Evolutionary conservation across 2,888 invertebrate species (phyloP), one percentile per base, ranked within the genome.

Genomic region (Empis livida): DNA sequence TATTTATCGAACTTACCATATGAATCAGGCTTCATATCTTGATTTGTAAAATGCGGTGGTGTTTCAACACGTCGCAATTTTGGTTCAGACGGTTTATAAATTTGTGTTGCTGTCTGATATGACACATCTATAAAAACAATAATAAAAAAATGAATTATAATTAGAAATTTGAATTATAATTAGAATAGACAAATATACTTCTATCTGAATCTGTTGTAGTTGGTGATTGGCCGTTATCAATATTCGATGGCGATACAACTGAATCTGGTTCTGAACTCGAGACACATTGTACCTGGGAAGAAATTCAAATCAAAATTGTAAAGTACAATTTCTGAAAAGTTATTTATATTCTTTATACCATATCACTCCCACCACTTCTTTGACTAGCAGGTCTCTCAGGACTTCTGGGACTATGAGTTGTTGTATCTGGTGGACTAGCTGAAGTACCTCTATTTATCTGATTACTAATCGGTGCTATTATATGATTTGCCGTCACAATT

Each of bases 261-360:
- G 77, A 75, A 60, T 87, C 87, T 30, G 82, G 86, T 61, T 88
- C 88, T 57, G 88, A 88, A 61, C 88, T 88, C 31, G 89, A 88
- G 52, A 89, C 84, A 63, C 87, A 89, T 63, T 89, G 89, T 27
- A 89, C 89, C 88, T 88, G 81, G 80, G 39, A 38, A 46, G 44
- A 15, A 48, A 50, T n/a, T n/a, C 3, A n/a, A 4, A 13, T 35
- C 2, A 35, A 35, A 5, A 35, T n/a, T n/a, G 2, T n/a, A 35
- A 35, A 35, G 13, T 32, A n/a, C n/a, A n/a, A 20, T 42, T 35
- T 35, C 2, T 35, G 13, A 13, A 6, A 32, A 32, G 9, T 35
- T 5, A 35, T 35, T 35, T 5, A 35, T n/a, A 9, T 8, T 6
- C n/a, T n/a, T 48, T 53, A 53, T 47, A 69, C 69, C 70, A 70